A percentile compares a stretch with the other conserved stretches of the same genome.
phyloP scores from a whole-genome alignment of 2,888 invertebrate species.

The Aleiodes testaceus region DNA sequence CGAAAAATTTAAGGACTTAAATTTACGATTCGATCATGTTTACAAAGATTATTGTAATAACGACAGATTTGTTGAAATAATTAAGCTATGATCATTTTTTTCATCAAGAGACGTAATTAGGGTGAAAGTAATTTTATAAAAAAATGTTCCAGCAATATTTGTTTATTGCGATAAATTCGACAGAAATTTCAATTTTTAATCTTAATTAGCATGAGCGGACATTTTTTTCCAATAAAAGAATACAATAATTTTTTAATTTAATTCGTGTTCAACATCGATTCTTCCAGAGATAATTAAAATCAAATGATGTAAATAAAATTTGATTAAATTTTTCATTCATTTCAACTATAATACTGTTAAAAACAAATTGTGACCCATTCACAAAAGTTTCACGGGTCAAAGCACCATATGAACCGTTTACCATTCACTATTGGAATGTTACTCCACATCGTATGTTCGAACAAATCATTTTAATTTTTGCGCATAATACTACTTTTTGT shows the following conservation, averaged over 20 bases:
- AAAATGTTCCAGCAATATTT: background rate
- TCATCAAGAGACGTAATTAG: too few species aligned
- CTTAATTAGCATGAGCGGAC: too few species aligned
- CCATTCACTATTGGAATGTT: slow-evolving; percentile 58
- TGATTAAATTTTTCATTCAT: slow-evolving; percentile 18
- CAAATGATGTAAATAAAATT: slow-evolving; percentile 34
- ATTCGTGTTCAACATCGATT: slow-evolving; percentile 4
- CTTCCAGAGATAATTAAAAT: slow-evolving; percentile 58
- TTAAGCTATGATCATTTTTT: background rate
- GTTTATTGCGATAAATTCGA: too few species aligned
- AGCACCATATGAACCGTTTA: slow-evolving; percentile 53
- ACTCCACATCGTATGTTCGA: slow-evolving; percentile 46
- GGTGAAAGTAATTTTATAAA: background rate
- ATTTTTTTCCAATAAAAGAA: too few species aligned
- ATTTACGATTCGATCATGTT: slow-evolving; percentile 71
- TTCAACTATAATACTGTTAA: slow-evolving; percentile 43
- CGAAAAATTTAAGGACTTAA: slow-evolving; percentile 65
- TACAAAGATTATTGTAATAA: slow-evolving; percentile 76
- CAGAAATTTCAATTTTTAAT: too few species aligned
- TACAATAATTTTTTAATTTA: too few species aligned
- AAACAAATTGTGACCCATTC: slow-evolving; percentile 52
- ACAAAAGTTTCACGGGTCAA: slow-evolving; percentile 45
- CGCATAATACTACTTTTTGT: slow-evolving; percentile 15
- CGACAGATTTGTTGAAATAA: slow-evolving; percentile 77
- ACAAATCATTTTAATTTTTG: background rate